A percentile compares a stretch with the other conserved stretches of the same genome.
phyloP scores from a whole-genome alignment of 30 jellyfish, hydroid and myxozoan genomes.

The Aurelia aurita region DNA sequence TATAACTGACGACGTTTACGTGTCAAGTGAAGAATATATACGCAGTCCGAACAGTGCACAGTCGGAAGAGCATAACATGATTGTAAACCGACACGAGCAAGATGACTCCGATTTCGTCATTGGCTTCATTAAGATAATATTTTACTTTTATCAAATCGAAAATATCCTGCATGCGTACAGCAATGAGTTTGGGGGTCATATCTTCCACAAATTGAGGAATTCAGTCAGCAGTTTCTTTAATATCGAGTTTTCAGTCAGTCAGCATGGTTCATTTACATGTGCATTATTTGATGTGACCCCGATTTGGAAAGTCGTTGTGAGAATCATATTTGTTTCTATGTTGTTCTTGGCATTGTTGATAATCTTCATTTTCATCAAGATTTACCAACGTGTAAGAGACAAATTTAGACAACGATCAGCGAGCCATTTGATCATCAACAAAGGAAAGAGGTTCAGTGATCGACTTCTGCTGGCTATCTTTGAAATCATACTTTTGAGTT shows the following conservation, averaged over 20 bases:
- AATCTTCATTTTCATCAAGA: neutral
- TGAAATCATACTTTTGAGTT: slow-evolving; percentile 42
- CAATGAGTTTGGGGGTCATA: neutral
- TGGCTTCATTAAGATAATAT: slow-evolving; percentile 41
- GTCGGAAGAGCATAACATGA: neutral
- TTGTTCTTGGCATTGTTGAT: neutral
- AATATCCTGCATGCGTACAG: neutral
- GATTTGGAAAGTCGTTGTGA: neutral
- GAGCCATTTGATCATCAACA: no score
- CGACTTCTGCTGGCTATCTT: slow-evolving; percentile 10
- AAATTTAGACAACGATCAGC: neutral
- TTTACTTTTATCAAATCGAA: slow-evolving; percentile 60
- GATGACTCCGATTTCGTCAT: neutral
- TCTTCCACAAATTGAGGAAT: neutral
- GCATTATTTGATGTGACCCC: slow-evolving; percentile 15
- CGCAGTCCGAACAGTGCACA: no score
- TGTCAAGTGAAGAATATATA: no score
- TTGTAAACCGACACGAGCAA: neutral
- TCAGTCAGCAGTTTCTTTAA: slow-evolving; percentile 25
- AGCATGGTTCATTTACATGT: slow-evolving; percentile 3
- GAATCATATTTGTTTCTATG: slow-evolving; percentile 6
- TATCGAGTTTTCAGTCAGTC: slow-evolving; percentile 1
- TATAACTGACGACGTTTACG: neutral
- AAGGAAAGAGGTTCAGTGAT: no score
- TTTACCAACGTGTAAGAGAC: neutral